A percentile compares a stretch with the other conserved stretches of the same genome.
phyloP scores from a whole-genome alignment of 2,888 invertebrate genomes.

The Eurytoma adleriae region DNA sequence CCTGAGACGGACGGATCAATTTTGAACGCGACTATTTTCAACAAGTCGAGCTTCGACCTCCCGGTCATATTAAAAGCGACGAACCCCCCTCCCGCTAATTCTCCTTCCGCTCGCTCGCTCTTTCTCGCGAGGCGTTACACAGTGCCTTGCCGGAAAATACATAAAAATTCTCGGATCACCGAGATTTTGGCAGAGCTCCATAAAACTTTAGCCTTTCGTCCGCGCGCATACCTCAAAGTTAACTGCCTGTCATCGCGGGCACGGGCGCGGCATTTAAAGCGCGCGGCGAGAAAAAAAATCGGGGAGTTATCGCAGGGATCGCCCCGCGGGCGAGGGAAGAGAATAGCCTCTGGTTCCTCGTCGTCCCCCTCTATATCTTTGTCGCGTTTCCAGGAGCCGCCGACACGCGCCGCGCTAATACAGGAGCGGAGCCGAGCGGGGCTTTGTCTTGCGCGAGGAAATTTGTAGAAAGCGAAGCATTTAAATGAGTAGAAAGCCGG shows the following conservation, averaged over 20 bases:
- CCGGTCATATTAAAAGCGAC: too few species aligned
- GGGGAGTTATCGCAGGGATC: too few species aligned
- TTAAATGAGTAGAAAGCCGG: background rate
- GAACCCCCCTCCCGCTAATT: background rate
- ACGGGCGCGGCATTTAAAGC: conserved; percentile 6
- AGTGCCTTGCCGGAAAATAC: conserved; percentile 32
- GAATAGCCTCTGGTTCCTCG: too few species aligned
- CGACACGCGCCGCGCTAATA: conserved; percentile 37
- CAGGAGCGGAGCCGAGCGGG: background rate
- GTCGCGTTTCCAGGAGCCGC: conserved; percentile 12
- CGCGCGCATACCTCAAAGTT: conserved; percentile 19
- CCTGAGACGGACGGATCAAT: background rate
- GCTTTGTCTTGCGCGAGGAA: conserved; percentile 38
- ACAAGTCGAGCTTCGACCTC: background rate
- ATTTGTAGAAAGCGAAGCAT: conserved; percentile 59
- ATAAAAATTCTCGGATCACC: conserved; percentile 48
- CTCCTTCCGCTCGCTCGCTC: background rate
- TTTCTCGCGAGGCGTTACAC: background rate
- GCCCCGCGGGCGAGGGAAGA: too few species aligned
- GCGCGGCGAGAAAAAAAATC: background rate
- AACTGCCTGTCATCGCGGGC: conserved; percentile 34
- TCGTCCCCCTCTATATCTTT: conserved; percentile 11
- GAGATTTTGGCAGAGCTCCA: conserved; percentile 51
- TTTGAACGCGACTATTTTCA: background rate
- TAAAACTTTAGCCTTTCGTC: conserved; percentile 27